Base-by-base conservation (phyloP, 2,888 invertebrate species). In the Caenorhabditis sp. region DNA sequence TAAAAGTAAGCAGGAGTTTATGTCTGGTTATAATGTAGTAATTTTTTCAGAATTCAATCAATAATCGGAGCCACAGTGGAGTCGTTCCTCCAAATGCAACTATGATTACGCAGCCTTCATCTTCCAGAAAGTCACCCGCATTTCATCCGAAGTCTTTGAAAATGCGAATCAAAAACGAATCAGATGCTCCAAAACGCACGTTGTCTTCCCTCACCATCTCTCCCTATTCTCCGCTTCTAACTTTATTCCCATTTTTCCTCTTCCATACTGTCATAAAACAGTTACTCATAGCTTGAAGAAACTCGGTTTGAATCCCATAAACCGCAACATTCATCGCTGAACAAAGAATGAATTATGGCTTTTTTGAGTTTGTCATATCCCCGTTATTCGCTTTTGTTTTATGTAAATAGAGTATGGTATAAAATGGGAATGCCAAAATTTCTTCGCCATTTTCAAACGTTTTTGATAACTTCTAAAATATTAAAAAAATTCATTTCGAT, bases 261-360 rank as follows among this genome's bases (percentile, higher is more conserved):
- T 32, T 24, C 40, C 35, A 44, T n/a, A n/a, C n/a, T n/a, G n/a
- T n/a, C n/a, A 58, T 47, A 22, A 35, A 9, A n/a, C n/a, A 24
- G 5, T 68, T 68, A 69, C 18, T 71, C 71, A 71, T 71, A 53
- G 71, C 62, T 71, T 71, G 51, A 71, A 35, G 50, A 26, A n/a
- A 24, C 37, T 58, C 20, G 35, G 20, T 24, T 28, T 40, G 26
- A 15, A 40, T 9, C 32, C 15, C 37, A 68, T 68, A 69, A 71
- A 71, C 53, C 40, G 71, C 37, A 71, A 71, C 71, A 71, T 61
- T 61, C 61, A 40, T 26, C 18, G 51, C 22, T 35, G 61, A 62
- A 71, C 35, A 53, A 53, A 51, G 50, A 61, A 9, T 55, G 18
- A 47, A 18, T 47, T 18, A 47, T 47, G 47, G 47, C 18, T 6